Conservation (phyloP, 64 coral and sea anemone species). For the Hydrozoanthus tunicans region DNA sequence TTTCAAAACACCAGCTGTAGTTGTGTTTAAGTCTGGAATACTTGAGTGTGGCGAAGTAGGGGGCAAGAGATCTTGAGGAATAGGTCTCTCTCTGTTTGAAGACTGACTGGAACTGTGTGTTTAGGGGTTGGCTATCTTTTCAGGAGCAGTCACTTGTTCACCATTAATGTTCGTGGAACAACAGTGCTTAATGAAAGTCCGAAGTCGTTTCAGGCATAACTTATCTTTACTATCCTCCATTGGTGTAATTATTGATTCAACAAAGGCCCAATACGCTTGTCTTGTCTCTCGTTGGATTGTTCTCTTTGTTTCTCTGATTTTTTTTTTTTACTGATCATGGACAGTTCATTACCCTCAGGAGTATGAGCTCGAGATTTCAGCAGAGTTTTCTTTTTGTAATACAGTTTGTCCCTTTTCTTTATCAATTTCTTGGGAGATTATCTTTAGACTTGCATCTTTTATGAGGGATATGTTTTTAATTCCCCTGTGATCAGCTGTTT, state of each 20-base stretch:
- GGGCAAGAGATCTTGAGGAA: conserved; percentile 9
- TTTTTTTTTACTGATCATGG: neutral
- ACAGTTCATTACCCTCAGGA: too few species aligned
- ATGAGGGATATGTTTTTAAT: conserved; percentile 52
- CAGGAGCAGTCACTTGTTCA: conserved; percentile 22
- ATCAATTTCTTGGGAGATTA: conserved; percentile 39
- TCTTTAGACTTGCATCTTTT: conserved; percentile 32
- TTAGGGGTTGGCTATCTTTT: conserved; percentile 37
- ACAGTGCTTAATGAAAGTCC: conserved; percentile 43
- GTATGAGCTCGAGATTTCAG: neutral
- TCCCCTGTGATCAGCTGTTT: conserved; percentile 13
- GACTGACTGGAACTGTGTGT: conserved; percentile 56
- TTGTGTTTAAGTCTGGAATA: conserved; percentile 35
- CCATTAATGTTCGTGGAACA: conserved; percentile 23
- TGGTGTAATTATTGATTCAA: conserved; percentile 31
- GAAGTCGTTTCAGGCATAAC: conserved; percentile 16
- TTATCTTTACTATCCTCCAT: neutral
- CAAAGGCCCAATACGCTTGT: conserved; percentile 31
- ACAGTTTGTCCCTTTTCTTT: conserved; percentile 36
- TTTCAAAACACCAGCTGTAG: conserved; percentile 10
- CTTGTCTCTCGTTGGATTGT: conserved; percentile 13
- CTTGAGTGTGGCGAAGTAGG: conserved; percentile 19
- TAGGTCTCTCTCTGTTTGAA: conserved; percentile 1
- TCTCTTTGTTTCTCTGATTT: neutral
- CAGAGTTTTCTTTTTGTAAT: neutral